Evolutionary conservation across 2,797 vertebrate species (phyloP).

Genomic region (Molothrus aeneus): DNA sequence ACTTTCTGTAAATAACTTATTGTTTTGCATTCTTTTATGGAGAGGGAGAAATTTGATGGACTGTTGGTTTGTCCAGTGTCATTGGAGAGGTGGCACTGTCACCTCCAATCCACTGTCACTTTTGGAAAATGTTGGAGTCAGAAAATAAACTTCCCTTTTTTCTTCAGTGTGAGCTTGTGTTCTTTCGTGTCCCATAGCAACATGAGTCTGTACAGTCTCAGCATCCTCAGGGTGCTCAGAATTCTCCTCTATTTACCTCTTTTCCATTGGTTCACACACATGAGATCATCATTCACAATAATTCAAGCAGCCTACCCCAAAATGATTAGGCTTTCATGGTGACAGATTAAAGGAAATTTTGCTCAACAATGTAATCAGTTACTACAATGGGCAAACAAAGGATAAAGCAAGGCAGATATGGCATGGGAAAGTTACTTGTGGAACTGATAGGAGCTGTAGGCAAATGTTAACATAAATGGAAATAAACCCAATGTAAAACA

Average conservation of each 20-base stretch:
- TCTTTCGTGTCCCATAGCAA: no score
- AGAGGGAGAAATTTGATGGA: no score
- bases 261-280: not conserved
- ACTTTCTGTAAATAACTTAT: no score
- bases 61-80: no score
- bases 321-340: not conserved
- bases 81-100: no score
- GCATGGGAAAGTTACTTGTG: not conserved
- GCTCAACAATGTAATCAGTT: not conserved
- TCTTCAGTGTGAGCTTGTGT: no score
- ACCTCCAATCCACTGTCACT: no score
- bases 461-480: not conserved
- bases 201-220: not conserved
- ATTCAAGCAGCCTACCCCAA: not conserved
- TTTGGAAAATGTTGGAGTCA: no score
- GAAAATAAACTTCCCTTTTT: no score
- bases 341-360: not conserved
- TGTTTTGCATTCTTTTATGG: no score
- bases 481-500: not conserved
- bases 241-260: not conserved
- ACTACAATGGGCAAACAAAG: not conserved
- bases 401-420: not conserved
- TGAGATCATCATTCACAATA: not conserved
- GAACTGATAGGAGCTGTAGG: not conserved
- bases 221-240: not conserved